These are phyloP conservation scores for Drosophila chauvacae DNA, from an alignment of 1,140 invertebrate genomes.

Conservation along the genomic window DNA sequence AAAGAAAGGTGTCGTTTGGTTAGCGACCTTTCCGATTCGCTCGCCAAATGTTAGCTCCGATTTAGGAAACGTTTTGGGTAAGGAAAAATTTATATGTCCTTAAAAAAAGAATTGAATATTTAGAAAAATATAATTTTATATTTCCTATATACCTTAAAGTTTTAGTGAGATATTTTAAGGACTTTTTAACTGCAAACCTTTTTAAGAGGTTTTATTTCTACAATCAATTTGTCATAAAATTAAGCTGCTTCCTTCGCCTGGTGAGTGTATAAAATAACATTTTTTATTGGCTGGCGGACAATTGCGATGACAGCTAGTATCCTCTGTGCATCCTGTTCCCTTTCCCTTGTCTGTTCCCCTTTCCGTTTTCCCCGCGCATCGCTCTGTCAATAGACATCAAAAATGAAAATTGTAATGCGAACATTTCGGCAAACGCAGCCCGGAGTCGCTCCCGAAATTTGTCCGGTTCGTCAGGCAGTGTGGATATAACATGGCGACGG, in stretches of 20 bases:
- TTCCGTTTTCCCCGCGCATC: slow-evolving; percentile 12
- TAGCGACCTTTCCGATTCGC: no score
- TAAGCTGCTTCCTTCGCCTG: slow-evolving; percentile 1
- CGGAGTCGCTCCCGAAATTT: slow-evolving; percentile 30
- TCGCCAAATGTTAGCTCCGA: no score
- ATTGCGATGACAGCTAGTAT: slow-evolving; percentile 61
- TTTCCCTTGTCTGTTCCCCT: background rate
- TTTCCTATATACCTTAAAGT: no score
- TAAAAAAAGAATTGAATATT: background rate
- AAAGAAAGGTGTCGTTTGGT: slow-evolving; percentile 61
- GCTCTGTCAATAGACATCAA: slow-evolving; percentile 80
- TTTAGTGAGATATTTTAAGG: no score
- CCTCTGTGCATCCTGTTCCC: slow-evolving; percentile 5
- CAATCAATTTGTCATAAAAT: slow-evolving; percentile 7
- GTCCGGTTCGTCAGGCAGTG: slow-evolving; percentile 62
- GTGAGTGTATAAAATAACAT: slow-evolving; percentile 35
- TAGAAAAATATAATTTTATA: no score
- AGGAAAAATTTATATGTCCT: background rate
- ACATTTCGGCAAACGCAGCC: slow-evolving; percentile 65
- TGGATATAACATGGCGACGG: slow-evolving; percentile 50
- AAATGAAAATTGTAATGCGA: slow-evolving; percentile 83
- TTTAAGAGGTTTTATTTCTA: background rate
- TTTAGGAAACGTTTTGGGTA: background rate
- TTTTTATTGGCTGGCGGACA: slow-evolving; percentile 39
- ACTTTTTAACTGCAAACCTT: background rate